A percentile compares a stretch with the other conserved stretches of the same genome.
These are phyloP conservation scores for Gallinago undulata DNA, from an alignment of 2,113 vertebrate genomes.

Conservation along the genomic window DNA sequence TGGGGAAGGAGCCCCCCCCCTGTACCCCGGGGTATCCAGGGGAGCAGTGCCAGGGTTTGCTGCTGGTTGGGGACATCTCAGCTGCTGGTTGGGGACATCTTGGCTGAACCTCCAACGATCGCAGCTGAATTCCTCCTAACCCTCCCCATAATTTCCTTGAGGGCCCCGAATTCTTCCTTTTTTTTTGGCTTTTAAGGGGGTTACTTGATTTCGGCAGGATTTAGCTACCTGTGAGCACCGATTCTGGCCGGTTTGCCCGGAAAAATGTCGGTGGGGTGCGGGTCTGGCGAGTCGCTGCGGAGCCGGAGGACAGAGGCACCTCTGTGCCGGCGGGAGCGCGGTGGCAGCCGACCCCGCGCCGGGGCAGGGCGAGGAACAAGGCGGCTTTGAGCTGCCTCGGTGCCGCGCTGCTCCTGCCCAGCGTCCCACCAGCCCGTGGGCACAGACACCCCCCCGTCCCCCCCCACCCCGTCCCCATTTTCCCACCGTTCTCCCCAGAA, in stretches of 20 bases:
- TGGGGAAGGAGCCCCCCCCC: not conserved
- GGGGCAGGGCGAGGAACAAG: not conserved
- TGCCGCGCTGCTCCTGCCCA: not conserved
- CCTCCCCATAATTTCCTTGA: not conserved
- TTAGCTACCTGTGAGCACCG: not conserved
- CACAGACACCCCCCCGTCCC: not conserved
- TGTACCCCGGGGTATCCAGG: fast-evolving
- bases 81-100: not conserved
- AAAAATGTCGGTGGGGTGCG: not conserved
- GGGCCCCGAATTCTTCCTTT: not conserved
- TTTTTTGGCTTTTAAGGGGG: not conserved
- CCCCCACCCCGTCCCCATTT: not conserved
- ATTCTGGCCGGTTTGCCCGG: not conserved
- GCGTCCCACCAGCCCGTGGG: not conserved
- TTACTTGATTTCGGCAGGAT: not conserved
- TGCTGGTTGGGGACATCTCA: not conserved
- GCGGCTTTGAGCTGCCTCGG: not conserved
- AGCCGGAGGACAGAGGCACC: not conserved
- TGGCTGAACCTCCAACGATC: not conserved
- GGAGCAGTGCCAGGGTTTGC: fast-evolving
- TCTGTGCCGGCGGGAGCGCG: not conserved
- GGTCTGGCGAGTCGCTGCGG: not conserved
- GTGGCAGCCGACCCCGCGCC: not conserved
- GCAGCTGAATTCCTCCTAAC: not conserved
- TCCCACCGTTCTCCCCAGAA: fast-evolving